These are phyloP conservation scores for Drosophila ogumai DNA, from an alignment of 1,140 invertebrate species.

Conservation along the genomic window DNA sequence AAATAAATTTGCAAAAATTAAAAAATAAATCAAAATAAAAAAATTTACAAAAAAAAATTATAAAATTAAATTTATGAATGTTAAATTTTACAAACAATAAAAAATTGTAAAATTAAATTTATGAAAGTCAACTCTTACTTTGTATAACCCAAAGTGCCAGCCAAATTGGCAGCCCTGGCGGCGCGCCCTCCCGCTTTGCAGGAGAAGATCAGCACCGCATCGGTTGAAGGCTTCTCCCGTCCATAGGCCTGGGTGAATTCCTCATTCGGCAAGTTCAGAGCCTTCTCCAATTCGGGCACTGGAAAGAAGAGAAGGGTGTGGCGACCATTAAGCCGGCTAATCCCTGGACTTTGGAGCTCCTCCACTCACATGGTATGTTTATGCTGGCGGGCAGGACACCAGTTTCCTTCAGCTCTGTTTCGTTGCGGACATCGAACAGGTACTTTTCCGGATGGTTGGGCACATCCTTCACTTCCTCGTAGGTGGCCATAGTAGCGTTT, in stretches of 20 bases:
- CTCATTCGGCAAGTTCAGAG: slow-evolving; percentile 85
- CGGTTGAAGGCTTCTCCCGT: slow-evolving; percentile 85
- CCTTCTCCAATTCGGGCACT: slow-evolving; percentile 85
- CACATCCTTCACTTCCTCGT: slow-evolving; percentile 86
- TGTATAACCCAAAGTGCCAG: slow-evolving; percentile 85
- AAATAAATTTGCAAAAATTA: neutral
- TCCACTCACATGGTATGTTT: slow-evolving; percentile 90
- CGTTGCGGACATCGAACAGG: slow-evolving; percentile 89
- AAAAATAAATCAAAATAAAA: no score
- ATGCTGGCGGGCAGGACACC: slow-evolving; percentile 89
- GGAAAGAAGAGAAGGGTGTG: slow-evolving; percentile 36
- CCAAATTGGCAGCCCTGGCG: slow-evolving; percentile 85
- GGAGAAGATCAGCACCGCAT: slow-evolving; percentile 86
- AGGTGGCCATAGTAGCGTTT: slow-evolving; percentile 82
- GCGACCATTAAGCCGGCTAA: slow-evolving; percentile 17
- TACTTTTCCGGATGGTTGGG: slow-evolving; percentile 84
- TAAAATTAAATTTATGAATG: slow-evolving; percentile 41
- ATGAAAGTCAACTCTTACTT: slow-evolving; percentile 81
- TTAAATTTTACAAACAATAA: slow-evolving; percentile 34
- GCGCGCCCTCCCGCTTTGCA: slow-evolving; percentile 86
- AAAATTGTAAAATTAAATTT: slow-evolving; percentile 36
- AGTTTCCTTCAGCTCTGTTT: slow-evolving; percentile 88
- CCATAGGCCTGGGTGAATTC: slow-evolving; percentile 85
- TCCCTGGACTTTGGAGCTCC: slow-evolving; percentile 20
- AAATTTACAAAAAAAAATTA: slow-evolving; percentile 45